Evolutionary conservation across 2,797 vertebrate genomes (phyloP).

Genomic region (Trachurus trachurus): DNA sequence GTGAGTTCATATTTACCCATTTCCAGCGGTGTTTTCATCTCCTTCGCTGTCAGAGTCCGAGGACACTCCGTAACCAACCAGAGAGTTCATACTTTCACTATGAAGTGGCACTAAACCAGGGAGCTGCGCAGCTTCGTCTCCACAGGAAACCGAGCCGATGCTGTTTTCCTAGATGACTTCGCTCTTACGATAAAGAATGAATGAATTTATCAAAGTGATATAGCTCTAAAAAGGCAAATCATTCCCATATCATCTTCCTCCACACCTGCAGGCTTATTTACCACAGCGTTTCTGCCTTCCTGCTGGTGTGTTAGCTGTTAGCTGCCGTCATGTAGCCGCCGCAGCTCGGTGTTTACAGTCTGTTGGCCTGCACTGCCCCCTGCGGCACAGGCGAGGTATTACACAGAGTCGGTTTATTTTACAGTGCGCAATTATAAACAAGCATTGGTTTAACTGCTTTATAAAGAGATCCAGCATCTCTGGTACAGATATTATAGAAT

Average conservation of each 20-base stretch:
- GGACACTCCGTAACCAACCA: slow-evolving; percentile 86
- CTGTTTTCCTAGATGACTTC: not conserved
- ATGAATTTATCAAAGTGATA: not conserved
- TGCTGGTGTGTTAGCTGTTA: slow-evolving; percentile 3
- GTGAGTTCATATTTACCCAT: slow-evolving; percentile 36
- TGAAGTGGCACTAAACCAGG: slow-evolving; percentile 23
- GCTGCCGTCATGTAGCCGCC: not conserved
- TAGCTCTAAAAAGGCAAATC: rapidly evolving
- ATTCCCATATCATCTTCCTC: not conserved
- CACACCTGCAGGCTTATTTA: not conserved
- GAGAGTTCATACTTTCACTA: slow-evolving; percentile 74
- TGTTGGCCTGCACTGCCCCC: slow-evolving; percentile 39
- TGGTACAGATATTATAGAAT: not conserved
- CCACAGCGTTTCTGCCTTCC: not conserved
- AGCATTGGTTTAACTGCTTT: not conserved
- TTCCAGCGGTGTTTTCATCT: slow-evolving; percentile 44
- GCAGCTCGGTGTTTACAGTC: slow-evolving; percentile 11
- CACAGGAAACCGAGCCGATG: not conserved
- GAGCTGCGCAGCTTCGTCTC: slow-evolving; percentile 18
- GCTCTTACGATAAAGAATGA: rapidly evolving
- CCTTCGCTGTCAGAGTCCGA: slow-evolving; percentile 85
- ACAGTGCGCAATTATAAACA: not conserved
- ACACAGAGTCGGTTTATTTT: not conserved
- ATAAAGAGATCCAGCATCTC: not conserved
- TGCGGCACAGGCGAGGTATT: slow-evolving; percentile 49